Evolutionary conservation across 2,888 invertebrate species (phyloP), one percentile per base, ranked within the genome.

Genomic region (Muscina levida): DNA sequence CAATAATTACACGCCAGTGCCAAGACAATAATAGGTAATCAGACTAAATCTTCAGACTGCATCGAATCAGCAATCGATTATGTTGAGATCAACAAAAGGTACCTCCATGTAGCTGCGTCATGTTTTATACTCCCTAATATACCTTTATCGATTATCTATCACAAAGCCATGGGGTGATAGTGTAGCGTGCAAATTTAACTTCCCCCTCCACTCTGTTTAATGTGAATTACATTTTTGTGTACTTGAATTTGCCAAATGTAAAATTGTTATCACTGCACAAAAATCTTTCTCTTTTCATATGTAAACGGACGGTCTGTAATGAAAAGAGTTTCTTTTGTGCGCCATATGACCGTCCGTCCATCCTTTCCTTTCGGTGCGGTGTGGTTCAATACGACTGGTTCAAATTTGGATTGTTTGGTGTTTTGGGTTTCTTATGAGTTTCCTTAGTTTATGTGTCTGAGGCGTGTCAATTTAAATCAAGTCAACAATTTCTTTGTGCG

Each of bases 391-490:
- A 8, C 31, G 31, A 31, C 4, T n/a, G n/a, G n/a, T n/a, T n/a
- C n/a, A n/a, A 56, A 57, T 77, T 77, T 46, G 24, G 48, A 26
- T 77, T 59, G 76, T 72, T 62, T 77, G 72, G 79, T 72, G 68
- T 77, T 77, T 73, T 10, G 67, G 31, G 72, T 72, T 71, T 48
- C 72, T 44, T 72, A 31, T 31, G 31, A 31, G 31, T 31, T 31
- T 31, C n/a, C 31, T 31, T 78, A 78, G 77, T 83, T 83, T 83
- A 83, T 83, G 83, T 74, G 83, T 83, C 83, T 83, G 83, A 79
- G 79, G 82, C 82, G 77, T 82, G 82, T 82, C 82, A 82, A 83
- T 83, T 83, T 80, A 80, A 79, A 82, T 82, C 82, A 76, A 79
- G 82, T 79, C 81, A 74, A 31, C 31, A 31, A 31, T 31, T 31